These are phyloP conservation scores for Characodon lateralis DNA, from an alignment of 2,797 vertebrate genomes.

Conservation along the genomic window DNA sequence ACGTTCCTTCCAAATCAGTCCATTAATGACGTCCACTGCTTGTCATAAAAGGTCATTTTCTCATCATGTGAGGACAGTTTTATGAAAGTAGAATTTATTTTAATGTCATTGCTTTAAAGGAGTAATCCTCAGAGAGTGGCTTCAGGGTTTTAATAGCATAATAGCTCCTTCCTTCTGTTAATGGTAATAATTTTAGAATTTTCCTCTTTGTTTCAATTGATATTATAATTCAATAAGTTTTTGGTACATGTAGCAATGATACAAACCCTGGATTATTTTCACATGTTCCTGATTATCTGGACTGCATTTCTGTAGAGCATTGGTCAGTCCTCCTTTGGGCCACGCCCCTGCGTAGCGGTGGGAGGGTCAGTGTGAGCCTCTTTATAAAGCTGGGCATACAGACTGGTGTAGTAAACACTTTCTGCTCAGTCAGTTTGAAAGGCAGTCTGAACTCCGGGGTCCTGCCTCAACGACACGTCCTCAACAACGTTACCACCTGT, in stretches of 20 bases:
- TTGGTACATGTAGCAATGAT: background rate
- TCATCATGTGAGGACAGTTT: no score
- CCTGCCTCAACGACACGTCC: constrained; percentile 17
- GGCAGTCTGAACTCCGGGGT: constrained; percentile 26
- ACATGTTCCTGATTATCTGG: constrained; percentile 5
- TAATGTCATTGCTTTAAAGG: no score
- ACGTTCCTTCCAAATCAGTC: no score
- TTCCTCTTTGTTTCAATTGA: background rate
- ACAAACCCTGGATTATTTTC: background rate
- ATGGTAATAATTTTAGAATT: background rate
- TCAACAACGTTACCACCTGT: constrained; percentile 50
- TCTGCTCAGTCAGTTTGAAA: constrained; percentile 16
- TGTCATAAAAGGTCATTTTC: no score
- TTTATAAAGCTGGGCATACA: constrained; percentile 70
- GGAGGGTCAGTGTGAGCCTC: constrained; percentile 62
- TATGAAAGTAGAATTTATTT: no score
- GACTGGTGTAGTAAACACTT: constrained; percentile 68
- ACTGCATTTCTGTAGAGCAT: constrained; percentile 32
- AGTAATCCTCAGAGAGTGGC: no score
- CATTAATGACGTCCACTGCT: no score
- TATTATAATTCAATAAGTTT: background rate
- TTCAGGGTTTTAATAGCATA: no score
- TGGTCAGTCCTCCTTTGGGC: constrained; percentile 54
- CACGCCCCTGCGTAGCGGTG: constrained; percentile 56
- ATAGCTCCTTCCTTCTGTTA: no score